Evolutionary conservation across 1,140 invertebrate species (phyloP), one percentile per base, ranked within the genome.

Genomic region (Drosophila athabasca): DNA sequence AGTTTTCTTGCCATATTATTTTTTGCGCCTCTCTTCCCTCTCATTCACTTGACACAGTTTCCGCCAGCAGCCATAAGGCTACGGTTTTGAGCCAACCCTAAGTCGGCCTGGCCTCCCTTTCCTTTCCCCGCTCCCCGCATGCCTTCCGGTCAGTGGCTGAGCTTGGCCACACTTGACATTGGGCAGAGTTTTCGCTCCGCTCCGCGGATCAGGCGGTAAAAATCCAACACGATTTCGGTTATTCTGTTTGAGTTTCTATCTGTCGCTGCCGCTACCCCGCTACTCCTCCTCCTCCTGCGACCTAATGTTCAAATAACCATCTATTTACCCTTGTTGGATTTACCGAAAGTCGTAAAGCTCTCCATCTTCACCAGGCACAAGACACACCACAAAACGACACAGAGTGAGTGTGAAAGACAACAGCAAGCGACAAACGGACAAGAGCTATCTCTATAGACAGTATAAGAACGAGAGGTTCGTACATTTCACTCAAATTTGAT

Each of bases 81-180:
- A 11, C 51, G 61, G 19, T 48, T 43, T 43, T n/a, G 49, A 51
- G 49, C 44, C n/a, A 52, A 8, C 22, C 15, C 49, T 6, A 4
- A 5, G 5, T 6, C 24, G 6, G 22, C n/a, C 45, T 35, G 46
- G 15, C 53, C 50, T 58, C 50, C 53, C 62, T 72, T 77, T 58
- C 53, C 62, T 72, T 77, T 58, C 17, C 17, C 24, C 5, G 4
- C 24, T 26, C 24, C 24, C 24, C 24, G 24, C 24, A 4, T 5
- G 24, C 4, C 24, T 26, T 26, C 5, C 4, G 24, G 24, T 26
- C 24, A 26, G 5, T 70, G 65, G 65, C 55, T 55, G 51, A 24
- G 29, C 58, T 46, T 73, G 66, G 60, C 60, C 76, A 73, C 69
- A 74, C 76, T 83, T 85, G 81, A 83, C 76, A 84, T 84, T 83